Percentiles rank a stretch among this genome's conserved stretches.
Evolutionary conservation across 1,140 invertebrate species (phyloP).

Genomic region (Dendroctonus ponderosae): DNA sequence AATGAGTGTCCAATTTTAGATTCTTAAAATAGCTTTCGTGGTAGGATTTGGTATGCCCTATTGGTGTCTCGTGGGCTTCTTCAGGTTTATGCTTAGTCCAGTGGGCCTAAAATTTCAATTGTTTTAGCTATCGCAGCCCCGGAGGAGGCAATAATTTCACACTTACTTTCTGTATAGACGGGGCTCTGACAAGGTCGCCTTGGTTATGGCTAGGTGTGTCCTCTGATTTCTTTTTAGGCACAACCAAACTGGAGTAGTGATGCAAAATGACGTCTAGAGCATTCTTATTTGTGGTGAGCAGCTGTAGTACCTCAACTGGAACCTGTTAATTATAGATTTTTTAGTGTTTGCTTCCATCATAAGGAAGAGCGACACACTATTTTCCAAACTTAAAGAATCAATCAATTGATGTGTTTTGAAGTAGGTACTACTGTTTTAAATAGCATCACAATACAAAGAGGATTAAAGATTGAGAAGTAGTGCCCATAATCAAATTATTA

Average conservation of each 20-base stretch:
- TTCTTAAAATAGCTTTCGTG: constrained; percentile 71
- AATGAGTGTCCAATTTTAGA: constrained; percentile 73
- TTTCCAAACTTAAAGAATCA: no score
- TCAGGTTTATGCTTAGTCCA: not conserved
- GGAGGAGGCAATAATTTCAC: no score
- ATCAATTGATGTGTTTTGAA: no score
- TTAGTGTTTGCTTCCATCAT: no score
- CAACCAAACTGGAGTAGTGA: constrained; percentile 68
- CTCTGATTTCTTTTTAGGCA: constrained; percentile 59
- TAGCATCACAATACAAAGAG: no score
- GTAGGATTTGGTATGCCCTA: constrained; percentile 13
- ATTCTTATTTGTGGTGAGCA: constrained; percentile 62
- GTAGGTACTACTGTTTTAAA: no score
- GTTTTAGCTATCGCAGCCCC: no score
- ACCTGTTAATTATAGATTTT: constrained; percentile 53
- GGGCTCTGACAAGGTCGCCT: constrained; percentile 22
- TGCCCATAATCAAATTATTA: no score
- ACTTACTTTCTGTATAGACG: constrained; percentile 37
- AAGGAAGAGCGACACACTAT: no score
- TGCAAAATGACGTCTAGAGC: constrained; percentile 69
- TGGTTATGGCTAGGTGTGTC: constrained; percentile 60
- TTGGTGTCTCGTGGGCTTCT: constrained; percentile 26
- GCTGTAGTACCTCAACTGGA: constrained; percentile 64
- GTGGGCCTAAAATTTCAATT: no score
- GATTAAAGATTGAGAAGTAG: no score